These are phyloP conservation scores for Geophilus truncorum DNA, from an alignment of 2,888 invertebrate genomes.

Conservation along the genomic window DNA sequence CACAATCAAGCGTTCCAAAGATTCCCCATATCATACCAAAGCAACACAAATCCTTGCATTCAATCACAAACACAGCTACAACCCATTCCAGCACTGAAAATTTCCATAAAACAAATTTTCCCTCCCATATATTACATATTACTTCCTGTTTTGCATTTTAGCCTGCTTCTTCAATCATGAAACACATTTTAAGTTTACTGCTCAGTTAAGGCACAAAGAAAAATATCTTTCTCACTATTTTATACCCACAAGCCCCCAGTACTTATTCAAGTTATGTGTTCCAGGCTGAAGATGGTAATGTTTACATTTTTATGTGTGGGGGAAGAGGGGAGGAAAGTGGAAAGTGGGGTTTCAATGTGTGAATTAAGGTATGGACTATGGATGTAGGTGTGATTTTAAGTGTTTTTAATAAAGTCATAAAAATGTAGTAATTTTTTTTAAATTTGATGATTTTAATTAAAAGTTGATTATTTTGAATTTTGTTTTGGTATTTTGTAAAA, in stretches of 20 bases:
- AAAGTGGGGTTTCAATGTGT: neutral
- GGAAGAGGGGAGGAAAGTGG: neutral
- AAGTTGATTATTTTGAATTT: no score
- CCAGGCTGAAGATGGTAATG: neutral
- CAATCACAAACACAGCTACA: neutral
- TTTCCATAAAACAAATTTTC: slow-evolving; percentile 12
- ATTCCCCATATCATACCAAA: neutral
- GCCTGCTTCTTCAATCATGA: neutral
- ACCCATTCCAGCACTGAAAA: neutral
- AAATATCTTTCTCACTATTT: neutral
- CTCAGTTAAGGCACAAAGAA: neutral
- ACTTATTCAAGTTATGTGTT: neutral
- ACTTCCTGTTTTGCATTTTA: neutral
- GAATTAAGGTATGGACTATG: neutral
- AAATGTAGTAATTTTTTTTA: no score
- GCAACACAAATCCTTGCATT: neutral
- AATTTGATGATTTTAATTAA: no score
- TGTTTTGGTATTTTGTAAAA: no score
- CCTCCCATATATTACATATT: neutral
- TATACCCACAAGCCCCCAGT: neutral
- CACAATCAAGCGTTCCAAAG: neutral
- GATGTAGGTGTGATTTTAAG: no score
- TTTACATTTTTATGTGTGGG: neutral
- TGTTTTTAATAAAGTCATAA: no score
- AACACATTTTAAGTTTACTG: neutral